Percentiles rank a stretch among this genome's conserved stretches.
These are phyloP conservation scores for Psammodynastes pulverulentus DNA, from an alignment of 2,113 vertebrate genomes.

Conservation along the genomic window DNA sequence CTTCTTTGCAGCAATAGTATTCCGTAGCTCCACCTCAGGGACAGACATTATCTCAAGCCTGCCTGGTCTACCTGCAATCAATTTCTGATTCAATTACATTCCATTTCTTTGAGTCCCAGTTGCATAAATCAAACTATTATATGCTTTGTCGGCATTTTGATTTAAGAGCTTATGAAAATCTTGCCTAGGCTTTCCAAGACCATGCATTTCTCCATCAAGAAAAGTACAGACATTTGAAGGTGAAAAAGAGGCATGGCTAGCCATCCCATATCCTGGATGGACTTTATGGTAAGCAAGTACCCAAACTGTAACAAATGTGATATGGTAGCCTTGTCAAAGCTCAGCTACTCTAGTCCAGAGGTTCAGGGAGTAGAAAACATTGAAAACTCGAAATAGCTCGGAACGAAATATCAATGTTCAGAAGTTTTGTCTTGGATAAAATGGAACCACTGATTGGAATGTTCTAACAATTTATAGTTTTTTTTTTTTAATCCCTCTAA, in stretches of 20 bases:
- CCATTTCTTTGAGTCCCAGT: slow-evolving; percentile 44
- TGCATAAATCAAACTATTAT: slow-evolving; percentile 49
- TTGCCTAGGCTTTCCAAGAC: slow-evolving; percentile 43
- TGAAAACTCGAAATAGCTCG: neutral
- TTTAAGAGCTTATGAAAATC: slow-evolving; percentile 59
- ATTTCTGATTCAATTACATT: slow-evolving; percentile 38
- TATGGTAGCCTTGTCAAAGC: neutral
- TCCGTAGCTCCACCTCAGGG: slow-evolving; percentile 49
- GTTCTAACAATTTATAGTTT: neutral
- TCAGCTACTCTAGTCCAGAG: neutral
- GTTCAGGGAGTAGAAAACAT: neutral
- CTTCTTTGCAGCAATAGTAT: slow-evolving; percentile 56
- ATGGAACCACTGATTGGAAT: neutral
- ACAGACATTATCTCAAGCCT: slow-evolving; percentile 45
- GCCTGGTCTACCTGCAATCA: slow-evolving; percentile 57
- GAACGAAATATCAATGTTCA: neutral
- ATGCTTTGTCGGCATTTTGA: slow-evolving; percentile 55
- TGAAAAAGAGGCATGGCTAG: neutral
- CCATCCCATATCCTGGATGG: neutral
- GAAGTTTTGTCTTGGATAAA: neutral
- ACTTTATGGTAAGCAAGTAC: neutral
- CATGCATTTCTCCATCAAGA: slow-evolving; percentile 33
- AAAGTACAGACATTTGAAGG: slow-evolving; percentile 40
- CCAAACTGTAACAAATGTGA: neutral
- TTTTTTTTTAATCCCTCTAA: neutral